phyloP scores from a whole-genome alignment of 64 coral and sea anemone species.

The Montipora foliosa region DNA sequence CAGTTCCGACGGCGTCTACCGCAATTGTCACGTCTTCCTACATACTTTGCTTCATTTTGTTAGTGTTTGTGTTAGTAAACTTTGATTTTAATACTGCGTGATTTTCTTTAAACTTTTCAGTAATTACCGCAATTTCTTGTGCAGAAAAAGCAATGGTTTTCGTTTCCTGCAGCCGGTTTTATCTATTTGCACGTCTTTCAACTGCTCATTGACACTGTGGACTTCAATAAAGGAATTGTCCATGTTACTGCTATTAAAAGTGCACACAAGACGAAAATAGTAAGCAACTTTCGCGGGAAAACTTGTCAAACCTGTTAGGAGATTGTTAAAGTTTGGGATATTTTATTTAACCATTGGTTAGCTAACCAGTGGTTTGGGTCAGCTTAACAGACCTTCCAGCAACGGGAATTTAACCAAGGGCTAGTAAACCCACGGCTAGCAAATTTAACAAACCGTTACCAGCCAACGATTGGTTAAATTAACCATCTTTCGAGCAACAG shows the following conservation, averaged over 20 bases:
- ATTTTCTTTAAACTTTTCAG: no score
- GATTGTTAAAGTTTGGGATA: conserved; percentile 9
- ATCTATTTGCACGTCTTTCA: no score
- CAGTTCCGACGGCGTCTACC: background rate
- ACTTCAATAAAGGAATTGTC: background rate
- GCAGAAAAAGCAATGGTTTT: no score
- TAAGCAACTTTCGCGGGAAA: background rate
- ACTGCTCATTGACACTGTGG: no score
- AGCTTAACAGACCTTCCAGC: conserved; percentile 4
- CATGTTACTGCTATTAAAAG: background rate
- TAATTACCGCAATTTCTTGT: no score
- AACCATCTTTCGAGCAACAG: conserved; percentile 45
- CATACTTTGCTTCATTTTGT: background rate
- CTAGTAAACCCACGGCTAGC: background rate
- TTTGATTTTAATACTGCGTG: no score
- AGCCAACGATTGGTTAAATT: conserved; percentile 28
- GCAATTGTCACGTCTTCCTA: background rate
- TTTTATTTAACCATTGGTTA: conserved; percentile 42
- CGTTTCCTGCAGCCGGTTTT: no score
- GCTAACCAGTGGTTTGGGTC: conserved; percentile 23
- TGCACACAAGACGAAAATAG: background rate
- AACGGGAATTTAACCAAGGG: no score
- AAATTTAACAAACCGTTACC: conserved; percentile 23
- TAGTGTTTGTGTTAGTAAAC: no score
- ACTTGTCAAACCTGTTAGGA: conserved; percentile 33